These are phyloP conservation scores for Rotaria socialis DNA, from an alignment of 2,888 invertebrate genomes.

Conservation along the genomic window DNA sequence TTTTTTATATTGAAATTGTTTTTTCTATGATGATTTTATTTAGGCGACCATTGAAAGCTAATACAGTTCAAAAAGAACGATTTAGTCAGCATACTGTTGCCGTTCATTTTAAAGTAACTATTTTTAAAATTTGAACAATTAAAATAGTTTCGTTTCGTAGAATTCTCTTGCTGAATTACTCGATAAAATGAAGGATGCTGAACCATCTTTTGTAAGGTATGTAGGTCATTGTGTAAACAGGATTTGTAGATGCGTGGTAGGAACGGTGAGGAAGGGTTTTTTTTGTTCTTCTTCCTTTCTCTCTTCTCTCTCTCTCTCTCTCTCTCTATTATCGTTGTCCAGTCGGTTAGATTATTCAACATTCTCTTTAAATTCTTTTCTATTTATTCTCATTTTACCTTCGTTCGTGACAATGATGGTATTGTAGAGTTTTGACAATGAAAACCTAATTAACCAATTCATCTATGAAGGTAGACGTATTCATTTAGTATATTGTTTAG, in stretches of 20 bases:
- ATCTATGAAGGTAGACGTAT: too few species aligned
- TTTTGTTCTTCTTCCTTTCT: background rate
- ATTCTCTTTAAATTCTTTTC: background rate
- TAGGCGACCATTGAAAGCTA: slow-evolving; percentile 40
- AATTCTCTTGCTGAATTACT: slow-evolving; percentile 45
- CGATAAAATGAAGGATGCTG: slow-evolving; percentile 46
- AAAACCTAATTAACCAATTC: too few species aligned
- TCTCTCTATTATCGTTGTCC: background rate
- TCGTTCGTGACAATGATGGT: slow-evolving; percentile 1
- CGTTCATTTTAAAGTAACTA: slow-evolving; percentile 52
- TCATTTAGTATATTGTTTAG: too few species aligned
- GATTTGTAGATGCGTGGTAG: background rate
- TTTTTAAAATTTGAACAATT: too few species aligned
- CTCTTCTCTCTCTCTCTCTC: too few species aligned
- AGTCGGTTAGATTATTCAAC: background rate
- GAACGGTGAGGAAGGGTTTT: background rate
- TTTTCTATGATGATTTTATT: background rate
- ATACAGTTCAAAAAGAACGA: slow-evolving; percentile 48
- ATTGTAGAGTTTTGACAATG: too few species aligned
- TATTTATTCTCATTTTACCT: background rate
- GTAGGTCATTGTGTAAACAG: background rate
- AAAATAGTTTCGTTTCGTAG: slow-evolving; percentile 4
- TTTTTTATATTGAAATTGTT: background rate
- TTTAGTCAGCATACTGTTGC: slow-evolving; percentile 52
- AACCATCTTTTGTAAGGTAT: slow-evolving; percentile 46